Percentiles rank a stretch among this genome's conserved stretches.
Conservation (phyloP, 2,888 invertebrate species). For the Pogonocherus hispidulus region DNA sequence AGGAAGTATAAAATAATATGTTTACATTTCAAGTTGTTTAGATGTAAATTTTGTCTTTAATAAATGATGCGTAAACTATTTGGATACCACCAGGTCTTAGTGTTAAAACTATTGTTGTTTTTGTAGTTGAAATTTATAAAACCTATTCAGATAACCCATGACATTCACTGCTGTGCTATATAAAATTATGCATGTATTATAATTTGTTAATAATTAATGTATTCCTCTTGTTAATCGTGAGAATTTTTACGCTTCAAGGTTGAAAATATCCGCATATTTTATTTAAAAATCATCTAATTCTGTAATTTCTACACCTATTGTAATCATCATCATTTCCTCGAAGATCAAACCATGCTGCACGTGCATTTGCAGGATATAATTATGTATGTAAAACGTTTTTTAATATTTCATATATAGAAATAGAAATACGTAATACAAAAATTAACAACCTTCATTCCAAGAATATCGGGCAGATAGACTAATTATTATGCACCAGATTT, state of each 20-base stretch:
- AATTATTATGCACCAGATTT: too few species aligned
- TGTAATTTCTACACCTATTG: background rate
- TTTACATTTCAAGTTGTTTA: too few species aligned
- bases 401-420: too few species aligned
- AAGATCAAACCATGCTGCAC: background rate
- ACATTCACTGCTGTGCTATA: background rate
- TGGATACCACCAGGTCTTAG: too few species aligned
- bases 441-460: too few species aligned
- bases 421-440: too few species aligned
- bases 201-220: conserved; percentile 7
- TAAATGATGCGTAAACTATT: too few species aligned
- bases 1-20: too few species aligned
- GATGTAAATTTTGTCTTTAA: too few species aligned
- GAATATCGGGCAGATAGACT: too few species aligned
- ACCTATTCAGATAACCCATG: background rate
- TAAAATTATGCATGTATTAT: conserved; percentile 4
- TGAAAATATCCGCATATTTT: conserved; percentile 13
- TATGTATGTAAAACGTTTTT: too few species aligned
- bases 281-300: background rate
- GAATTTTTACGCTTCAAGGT: conserved; percentile 16
- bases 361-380: too few species aligned
- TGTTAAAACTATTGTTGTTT: background rate
- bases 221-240: conserved; percentile 7
- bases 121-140: background rate
- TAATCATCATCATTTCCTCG: background rate